phyloP scores from a whole-genome alignment of 1,140 invertebrate genomes.

The Polypedilum vanderplanki region DNA sequence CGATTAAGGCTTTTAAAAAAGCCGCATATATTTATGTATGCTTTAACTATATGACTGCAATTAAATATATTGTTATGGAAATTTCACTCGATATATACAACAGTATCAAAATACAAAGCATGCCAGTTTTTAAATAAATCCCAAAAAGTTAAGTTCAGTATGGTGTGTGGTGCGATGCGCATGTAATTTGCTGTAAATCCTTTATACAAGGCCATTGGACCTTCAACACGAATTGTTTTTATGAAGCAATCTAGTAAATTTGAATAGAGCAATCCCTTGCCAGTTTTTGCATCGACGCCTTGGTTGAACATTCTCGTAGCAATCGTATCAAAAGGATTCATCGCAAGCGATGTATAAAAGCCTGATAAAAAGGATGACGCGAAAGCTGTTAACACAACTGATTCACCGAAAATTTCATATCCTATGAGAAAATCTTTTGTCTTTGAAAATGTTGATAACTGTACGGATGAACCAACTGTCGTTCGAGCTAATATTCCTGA shows the following conservation, averaged over 20 bases:
- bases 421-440: conserved; percentile 54
- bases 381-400: conserved; percentile 59
- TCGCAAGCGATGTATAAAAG: conserved; percentile 61
- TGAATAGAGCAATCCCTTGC: conserved; percentile 61
- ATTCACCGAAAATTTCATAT: conserved; percentile 48
- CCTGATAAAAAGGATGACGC: conserved; percentile 66
- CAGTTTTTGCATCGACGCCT: conserved; percentile 51
- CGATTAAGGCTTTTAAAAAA: neutral
- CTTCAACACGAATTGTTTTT: conserved; percentile 67
- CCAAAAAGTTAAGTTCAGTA: conserved; percentile 75
- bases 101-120: conserved; percentile 26
- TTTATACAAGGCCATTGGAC: conserved; percentile 71
- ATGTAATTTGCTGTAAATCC: conserved; percentile 71
- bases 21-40: neutral
- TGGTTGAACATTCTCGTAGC: conserved; percentile 82
- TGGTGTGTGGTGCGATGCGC: conserved; percentile 73
- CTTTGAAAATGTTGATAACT: conserved; percentile 67
- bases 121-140: conserved; percentile 54
- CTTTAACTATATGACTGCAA: neutral
- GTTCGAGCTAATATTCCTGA: conserved; percentile 63
- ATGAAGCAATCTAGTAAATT: conserved; percentile 64
- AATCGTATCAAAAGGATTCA: conserved; percentile 83
- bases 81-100: neutral
- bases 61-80: neutral
- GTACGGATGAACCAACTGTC: conserved; percentile 70